Conservation (phyloP, 2,113 vertebrate species). For the Noctilio leporinus region DNA sequence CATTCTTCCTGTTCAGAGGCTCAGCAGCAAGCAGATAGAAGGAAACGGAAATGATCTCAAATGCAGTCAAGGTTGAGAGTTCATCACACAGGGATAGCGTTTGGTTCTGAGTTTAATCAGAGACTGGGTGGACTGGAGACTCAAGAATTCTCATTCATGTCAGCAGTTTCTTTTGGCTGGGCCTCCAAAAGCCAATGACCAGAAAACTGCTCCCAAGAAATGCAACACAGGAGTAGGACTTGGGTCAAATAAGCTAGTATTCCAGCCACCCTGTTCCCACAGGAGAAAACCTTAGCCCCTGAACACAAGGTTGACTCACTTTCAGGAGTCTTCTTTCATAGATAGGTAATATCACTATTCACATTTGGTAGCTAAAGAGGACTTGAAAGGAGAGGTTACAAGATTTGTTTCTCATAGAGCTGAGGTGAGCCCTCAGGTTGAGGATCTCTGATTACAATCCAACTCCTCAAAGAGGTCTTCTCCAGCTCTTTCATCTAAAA, state of each 20-base stretch:
- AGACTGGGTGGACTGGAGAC: neutral
- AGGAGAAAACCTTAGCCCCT: neutral
- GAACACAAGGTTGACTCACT: neutral
- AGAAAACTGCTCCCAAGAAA: neutral
- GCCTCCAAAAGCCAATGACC: neutral
- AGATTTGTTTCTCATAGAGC: neutral
- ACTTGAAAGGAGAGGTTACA: neutral
- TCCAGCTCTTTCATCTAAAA: neutral
- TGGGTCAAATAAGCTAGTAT: neutral
- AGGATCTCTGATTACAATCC: neutral
- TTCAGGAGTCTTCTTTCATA: neutral
- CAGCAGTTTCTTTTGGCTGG: neutral
- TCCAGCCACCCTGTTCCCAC: neutral
- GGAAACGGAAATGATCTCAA: neutral
- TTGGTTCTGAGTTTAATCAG: neutral
- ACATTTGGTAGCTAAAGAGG: neutral
- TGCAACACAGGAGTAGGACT: neutral
- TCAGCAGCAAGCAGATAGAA: neutral
- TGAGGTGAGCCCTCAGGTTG: neutral
- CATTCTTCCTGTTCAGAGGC: slow-evolving; percentile 20
- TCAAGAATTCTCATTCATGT: neutral
- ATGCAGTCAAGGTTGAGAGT: neutral
- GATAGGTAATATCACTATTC: neutral
- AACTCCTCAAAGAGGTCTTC: neutral
- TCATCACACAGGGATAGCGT: neutral